These are phyloP conservation scores for Hiodon alosoides DNA, from an alignment of 2,113 vertebrate species.

Conservation along the genomic window DNA sequence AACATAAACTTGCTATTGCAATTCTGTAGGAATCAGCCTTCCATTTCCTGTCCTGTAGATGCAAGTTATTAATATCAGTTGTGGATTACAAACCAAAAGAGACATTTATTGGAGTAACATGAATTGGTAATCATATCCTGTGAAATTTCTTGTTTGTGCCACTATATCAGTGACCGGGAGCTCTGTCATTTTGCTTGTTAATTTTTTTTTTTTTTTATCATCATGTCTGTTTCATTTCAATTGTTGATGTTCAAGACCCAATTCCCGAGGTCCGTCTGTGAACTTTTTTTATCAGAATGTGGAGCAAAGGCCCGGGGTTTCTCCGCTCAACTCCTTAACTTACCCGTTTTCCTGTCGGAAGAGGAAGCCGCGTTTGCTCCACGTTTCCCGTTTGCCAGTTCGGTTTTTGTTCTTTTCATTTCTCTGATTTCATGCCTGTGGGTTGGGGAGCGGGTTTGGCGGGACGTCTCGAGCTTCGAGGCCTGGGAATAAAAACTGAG, in stretches of 20 bases:
- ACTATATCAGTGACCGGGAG: neutral
- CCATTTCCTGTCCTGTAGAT: conserved; percentile 6
- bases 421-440: conserved; percentile 6
- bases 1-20: no score
- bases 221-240: conserved; percentile 7
- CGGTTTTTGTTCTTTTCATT: neutral
- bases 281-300: neutral
- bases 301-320: neutral
- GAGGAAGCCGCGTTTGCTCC: neutral
- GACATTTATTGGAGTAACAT: neutral
- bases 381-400: conserved; percentile 7
- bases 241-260: neutral
- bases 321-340: neutral
- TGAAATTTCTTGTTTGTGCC: neutral
- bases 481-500: conserved; percentile 17
- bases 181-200: neutral
- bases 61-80: neutral
- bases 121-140: conserved; percentile 1
- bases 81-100: conserved; percentile 17
- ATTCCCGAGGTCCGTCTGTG: neutral
- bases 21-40: neutral
- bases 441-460: neutral
- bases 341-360: neutral
- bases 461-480: neutral
- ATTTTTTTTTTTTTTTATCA: neutral